Base-by-base conservation (phyloP, 2,113 vertebrate genomes). In the Phyllostomus hastatus region DNA sequence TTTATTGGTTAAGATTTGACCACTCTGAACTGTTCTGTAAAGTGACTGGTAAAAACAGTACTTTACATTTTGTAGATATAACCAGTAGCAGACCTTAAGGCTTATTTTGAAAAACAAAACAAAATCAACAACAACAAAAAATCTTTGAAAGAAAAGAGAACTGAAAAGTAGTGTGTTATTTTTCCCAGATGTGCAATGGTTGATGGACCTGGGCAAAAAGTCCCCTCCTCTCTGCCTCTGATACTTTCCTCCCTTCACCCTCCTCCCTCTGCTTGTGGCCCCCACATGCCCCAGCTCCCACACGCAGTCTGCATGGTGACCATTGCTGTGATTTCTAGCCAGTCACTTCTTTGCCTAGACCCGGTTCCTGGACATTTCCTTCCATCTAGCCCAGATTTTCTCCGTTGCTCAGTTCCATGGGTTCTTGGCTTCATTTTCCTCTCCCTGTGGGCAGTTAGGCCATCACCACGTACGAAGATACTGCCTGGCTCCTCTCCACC, bases 1-100 rank as follows among this genome's bases (percentile, higher is more conserved):
- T 98, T 99, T 99, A 99, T 99, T 99, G 99, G 99, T 99, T 99
- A 99, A 99, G 99, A 99, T 99, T 99, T 99, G 99, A 99, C 99
- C 98, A 98, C 97, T 98, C 97, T 95, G 98, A 98, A 98, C 98
- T 98, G 95, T 98, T 97, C 96, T 91, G 96, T 96, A 97, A 98
- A 97, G 98, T 98, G 97, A 85, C 98, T 98, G 98, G 97, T 98
- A 98, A 98, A 95, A 50, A 89, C 97, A 95, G 97, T 79, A 76
- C 93, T 98, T 98, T 97, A 97, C 98, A 26, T 83, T 98, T 97
- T 98, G 75, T 98, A 98, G 98, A 97, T 98, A 97, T 98, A 97
- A 96, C 98, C 98, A 96, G 97, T 98, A 98, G 98, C 96, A 81
- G 0, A 97, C 96, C 79, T 97, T 95, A 95, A 98, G 97, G 98